Percentiles rank a stretch among this genome's conserved stretches.
Evolutionary conservation across 2,888 invertebrate genomes (phyloP).

Genomic region (Emmelina monodactyla): DNA sequence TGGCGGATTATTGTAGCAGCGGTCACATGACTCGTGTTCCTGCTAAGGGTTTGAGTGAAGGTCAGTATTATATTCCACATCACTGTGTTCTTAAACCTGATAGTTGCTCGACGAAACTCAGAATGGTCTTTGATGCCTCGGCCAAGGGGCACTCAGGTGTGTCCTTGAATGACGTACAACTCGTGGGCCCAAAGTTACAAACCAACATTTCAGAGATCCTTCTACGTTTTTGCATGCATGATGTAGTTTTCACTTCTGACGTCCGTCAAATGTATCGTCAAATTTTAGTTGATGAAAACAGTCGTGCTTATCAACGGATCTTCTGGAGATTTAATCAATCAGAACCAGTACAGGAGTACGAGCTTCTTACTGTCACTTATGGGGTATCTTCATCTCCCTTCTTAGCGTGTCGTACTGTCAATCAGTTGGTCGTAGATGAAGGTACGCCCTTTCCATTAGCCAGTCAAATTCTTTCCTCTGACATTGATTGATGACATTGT

Average conservation of each 20-base stretch:
- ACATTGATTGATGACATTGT: neutral
- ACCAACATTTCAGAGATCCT: conserved; percentile 11
- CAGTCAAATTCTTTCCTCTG: neutral
- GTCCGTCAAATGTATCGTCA: conserved; percentile 13
- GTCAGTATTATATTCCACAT: conserved; percentile 10
- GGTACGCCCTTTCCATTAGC: conserved; percentile 8
- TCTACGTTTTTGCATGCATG: conserved; percentile 12
- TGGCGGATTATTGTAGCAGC: conserved; percentile 9
- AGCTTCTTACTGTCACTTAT: conserved; percentile 12
- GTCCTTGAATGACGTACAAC: conserved; percentile 6
- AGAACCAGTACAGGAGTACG: conserved; percentile 9
- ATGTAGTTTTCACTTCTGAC: conserved; percentile 12
- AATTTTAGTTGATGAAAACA: conserved; percentile 7
- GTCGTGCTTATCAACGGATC: conserved; percentile 11
- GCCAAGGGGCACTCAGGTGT: conserved; percentile 2
- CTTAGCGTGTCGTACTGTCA: conserved; percentile 12
- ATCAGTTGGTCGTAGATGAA: conserved; percentile 11
- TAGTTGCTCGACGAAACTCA: conserved; percentile 8
- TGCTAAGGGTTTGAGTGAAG: neutral
- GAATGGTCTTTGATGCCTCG: conserved; percentile 12
- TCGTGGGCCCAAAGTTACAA: conserved; percentile 10
- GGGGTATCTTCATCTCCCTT: conserved; percentile 10
- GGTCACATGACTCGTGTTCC: conserved; percentile 8
- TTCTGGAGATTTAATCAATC: conserved; percentile 7
- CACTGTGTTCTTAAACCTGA: conserved; percentile 9